Evolutionary conservation across 2,888 invertebrate genomes (phyloP), one percentile per base, ranked within the genome.

Genomic region (Apantesis nais): DNA sequence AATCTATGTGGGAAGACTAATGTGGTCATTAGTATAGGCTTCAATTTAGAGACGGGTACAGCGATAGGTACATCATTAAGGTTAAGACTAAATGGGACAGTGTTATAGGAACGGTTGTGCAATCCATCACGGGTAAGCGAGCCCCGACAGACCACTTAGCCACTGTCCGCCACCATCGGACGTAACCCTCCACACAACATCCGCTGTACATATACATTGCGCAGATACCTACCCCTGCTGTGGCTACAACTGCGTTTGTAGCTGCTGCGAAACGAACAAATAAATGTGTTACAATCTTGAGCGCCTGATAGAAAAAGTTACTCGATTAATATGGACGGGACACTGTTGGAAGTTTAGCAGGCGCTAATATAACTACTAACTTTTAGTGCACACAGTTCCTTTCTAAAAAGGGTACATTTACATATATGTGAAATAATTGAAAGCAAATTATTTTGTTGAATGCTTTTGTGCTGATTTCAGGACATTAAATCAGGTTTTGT

Each of bases 121-220:
- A 86, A 92, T 92, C 92, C 91, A 92, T 92, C 92, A 92, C 89
- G 84, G 85, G 89, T 85, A 88, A 87, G 89, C 88, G 87, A 87
- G 87, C 82, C 87, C 86, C 89, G 92, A 92, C 90, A 90, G 90
- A 88, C 88, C 91, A 93, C 92, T 93, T 93, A 92, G 89, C 91
- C 88, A 88, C 88, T 88, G 91, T 87, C 90, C 88, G 89, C 80
- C 85, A 86, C 81, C 82, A 85, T 82, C 86, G 88, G 87, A 89
- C 86, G 83, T 78, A 82, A 78, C 84, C 85, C 85, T 87, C 81
- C 78, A 73, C 87, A 83, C 84, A 85, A 86, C 88, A 87, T 89
- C 88, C 89, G 86, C 82, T 73, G 64, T 67, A 71, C 62, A 60
- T 67, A 66, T n/a, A 52, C 48, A 52, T 63, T 69, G 78, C 82